Evolutionary conservation across 2,113 vertebrate species (phyloP), one percentile per base, ranked within the genome.

Genomic region (Leiothrix lutea): DNA sequence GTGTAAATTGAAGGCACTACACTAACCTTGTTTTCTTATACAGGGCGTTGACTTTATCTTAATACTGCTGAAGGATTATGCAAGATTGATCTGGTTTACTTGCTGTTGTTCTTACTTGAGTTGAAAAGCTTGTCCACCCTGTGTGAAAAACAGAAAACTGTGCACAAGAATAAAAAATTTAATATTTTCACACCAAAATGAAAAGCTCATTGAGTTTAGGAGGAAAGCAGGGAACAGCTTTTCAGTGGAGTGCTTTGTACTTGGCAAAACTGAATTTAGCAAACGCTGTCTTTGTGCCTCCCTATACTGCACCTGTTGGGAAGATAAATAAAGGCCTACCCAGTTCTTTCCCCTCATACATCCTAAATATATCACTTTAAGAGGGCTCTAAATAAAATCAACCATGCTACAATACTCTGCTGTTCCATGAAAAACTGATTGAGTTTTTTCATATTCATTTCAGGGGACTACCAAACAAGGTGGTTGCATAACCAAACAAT

Each of bases 311-410:
- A 98, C 98, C 98, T 98, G 97, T 98, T 98, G 96, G 94, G 96
- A 97, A 98, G 97, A 98, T 97, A 98, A 98, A 98, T 98, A 98
- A 97, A 98, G 97, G 96, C 62, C 95, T 88, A 92, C 81, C 89
- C 94, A 88, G 95, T 96, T 97, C 97, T 98, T 98, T 98, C 95
- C 96, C 92, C 84, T 98, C 92, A 88, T 95, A 93, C 80, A 18
- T 88, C 96, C 97, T 98, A 98, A 98, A 98, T 97, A 98, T 97
- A 98, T 97, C 91, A 20, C 97, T 97, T 97, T 92, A 95, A 95
- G 95, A 97, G 95, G 91, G 77, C 82, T 96, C 95, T 82, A 66
- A 74, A 90, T 80, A 72, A 72, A 73, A 4, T 4, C 12, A 44
- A 15, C 29, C 62, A 92, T 87, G 64, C 54, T 92, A 40, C 77